phyloP scores from a whole-genome alignment of 2,113 vertebrate species.

The Garra rufa region DNA sequence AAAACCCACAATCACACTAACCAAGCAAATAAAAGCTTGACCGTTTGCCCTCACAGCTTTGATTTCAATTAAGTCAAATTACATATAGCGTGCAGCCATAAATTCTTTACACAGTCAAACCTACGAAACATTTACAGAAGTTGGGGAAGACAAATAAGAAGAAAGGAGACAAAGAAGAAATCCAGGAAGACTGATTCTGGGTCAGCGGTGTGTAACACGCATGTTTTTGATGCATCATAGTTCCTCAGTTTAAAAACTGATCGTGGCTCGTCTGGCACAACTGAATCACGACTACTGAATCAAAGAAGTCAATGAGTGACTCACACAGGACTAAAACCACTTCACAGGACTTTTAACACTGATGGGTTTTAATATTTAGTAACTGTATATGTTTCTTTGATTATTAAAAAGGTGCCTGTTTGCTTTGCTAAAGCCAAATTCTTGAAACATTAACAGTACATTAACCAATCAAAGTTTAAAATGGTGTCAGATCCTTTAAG shows the following conservation, averaged over 20 bases:
- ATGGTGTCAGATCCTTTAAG: neutral
- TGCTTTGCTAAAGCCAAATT: neutral
- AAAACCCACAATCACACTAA: too few species aligned
- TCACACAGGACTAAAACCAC: slow-evolving; percentile 14
- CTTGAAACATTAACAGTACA: neutral
- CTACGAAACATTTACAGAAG: slow-evolving; percentile 9
- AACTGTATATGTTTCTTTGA: neutral
- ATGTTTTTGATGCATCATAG: slow-evolving; percentile 23
- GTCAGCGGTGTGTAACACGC: neutral
- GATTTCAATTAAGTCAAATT: neutral
- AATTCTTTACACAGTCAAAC: neutral
- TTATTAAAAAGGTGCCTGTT: neutral
- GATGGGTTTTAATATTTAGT: neutral
- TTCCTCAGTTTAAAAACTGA: slow-evolving; percentile 41
- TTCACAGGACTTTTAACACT: neutral
- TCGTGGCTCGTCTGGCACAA: slow-evolving; percentile 29
- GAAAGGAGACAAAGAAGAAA: neutral
- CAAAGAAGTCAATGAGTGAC: slow-evolving; percentile 13
- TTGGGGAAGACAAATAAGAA: neutral
- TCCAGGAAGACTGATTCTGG: slow-evolving; percentile 7
- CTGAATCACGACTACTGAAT: slow-evolving; percentile 38
- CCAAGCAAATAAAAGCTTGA: neutral
- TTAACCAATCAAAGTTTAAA: neutral
- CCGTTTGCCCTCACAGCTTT: neutral
- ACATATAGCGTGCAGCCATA: neutral